A percentile compares a stretch with the other conserved stretches of the same genome.
These are phyloP conservation scores for Heteropelma amictum DNA, from an alignment of 2,888 invertebrate species.

Conservation along the genomic window DNA sequence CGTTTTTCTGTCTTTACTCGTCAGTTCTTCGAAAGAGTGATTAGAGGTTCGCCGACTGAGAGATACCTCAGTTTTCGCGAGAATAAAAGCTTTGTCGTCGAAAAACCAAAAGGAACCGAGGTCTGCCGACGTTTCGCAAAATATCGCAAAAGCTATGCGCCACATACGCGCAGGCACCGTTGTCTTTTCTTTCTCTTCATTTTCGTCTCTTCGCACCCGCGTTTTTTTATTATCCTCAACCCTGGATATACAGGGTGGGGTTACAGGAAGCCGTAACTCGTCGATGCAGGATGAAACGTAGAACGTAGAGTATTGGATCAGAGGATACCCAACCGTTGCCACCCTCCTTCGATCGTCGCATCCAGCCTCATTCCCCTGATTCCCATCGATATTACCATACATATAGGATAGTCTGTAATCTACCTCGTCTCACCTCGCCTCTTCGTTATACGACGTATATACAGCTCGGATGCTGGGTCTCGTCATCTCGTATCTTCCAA, in stretches of 20 bases:
- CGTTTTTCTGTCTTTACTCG: background rate
- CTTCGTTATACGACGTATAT: conserved; percentile 53
- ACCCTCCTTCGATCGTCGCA: conserved; percentile 27
- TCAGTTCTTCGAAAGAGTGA: background rate
- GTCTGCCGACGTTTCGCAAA: conserved; percentile 10
- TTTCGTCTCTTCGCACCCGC: conserved; percentile 52
- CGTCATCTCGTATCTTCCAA: conserved; percentile 24
- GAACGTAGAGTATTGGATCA: conserved; percentile 53
- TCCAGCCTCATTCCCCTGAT: conserved; percentile 35
- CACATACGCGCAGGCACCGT: conserved; percentile 41
- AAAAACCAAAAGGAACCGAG: no score
- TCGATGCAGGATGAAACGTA: conserved; percentile 52
- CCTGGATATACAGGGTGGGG: conserved; percentile 56
- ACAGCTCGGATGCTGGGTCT: conserved; percentile 37
- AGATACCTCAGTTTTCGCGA: no score
- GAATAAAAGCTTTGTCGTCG: no score
- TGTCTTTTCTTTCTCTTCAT: conserved; percentile 35
- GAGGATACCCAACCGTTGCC: conserved; percentile 52
- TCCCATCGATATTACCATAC: conserved; percentile 72
- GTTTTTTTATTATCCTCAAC: conserved; percentile 50
- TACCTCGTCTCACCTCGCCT: conserved; percentile 55
- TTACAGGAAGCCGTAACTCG: conserved; percentile 60
- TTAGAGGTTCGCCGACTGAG: no score
- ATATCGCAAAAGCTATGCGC: background rate
- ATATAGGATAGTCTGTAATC: conserved; percentile 68